Evolutionary conservation across 2,797 vertebrate genomes (phyloP), one percentile per base, ranked within the genome.

Genomic region (Clarias fuscus): DNA sequence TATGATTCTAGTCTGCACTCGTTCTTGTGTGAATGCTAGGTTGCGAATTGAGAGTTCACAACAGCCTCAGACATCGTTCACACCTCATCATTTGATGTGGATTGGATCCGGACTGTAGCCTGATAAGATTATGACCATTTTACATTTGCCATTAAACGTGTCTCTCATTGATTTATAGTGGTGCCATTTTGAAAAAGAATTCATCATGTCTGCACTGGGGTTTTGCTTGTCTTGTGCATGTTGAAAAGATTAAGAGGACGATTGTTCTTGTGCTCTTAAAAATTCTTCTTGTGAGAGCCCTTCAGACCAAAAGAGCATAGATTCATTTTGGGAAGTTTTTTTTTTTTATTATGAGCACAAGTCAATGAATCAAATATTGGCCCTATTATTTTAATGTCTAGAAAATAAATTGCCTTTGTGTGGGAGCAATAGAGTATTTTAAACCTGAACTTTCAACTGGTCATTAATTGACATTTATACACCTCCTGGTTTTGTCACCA

Each of bases 51-150:
- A 62, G 59, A 43, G 77, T 64, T 24, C 4, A 1, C 37, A 40
- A 62, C 77, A 40, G 13, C 58, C 59, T 24, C 59, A 40, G 59
- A 64, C 33, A 62, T 43, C 22, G 33, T 64, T 79, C 17, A n/a
- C 77, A n/a, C 77, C 77, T 79, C 59, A 20, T 79, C 6, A 15
- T 79, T 40, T n/a, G 20, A 40, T 79, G 58, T 40, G 77, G 59
- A 64, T 79, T 79, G 33, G 33, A 62, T 61, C 76, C 11, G 76
- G 27, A 10, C 56, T 24, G n/a, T 30, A 58, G n/a, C 5, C 53
- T 30, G n/a, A 77, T 59, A 59, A 13, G 56, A 77, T 14, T 62
- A 37, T 61, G 61, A 79, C 30, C 58, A 24, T 6, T 61, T 61
- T 37, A 37, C 58, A 15, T 37, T 61, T 33, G 20, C 30, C 30